phyloP scores from a whole-genome alignment of 2,797 vertebrate genomes.

The Cryptoprocta ferox region DNA sequence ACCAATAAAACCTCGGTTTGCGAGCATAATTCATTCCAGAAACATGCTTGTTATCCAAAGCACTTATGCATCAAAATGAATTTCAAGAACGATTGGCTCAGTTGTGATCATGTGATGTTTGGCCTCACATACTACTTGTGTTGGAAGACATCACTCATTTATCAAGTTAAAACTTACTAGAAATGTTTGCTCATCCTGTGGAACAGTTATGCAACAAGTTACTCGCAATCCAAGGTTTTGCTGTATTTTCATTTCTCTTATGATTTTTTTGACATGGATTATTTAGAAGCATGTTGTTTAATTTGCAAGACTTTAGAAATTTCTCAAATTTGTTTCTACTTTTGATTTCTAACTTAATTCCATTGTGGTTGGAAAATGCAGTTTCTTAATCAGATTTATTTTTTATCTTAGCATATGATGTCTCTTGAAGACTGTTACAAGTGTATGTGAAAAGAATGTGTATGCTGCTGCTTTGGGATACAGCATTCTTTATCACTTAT shows the following conservation, averaged over 20 bases:
- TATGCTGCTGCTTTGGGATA: neutral
- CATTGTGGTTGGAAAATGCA: neutral
- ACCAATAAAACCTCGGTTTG: too few relatives aligned
- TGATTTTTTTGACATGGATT: neutral
- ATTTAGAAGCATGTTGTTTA: neutral
- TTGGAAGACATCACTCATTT: too few relatives aligned
- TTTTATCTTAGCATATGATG: neutral
- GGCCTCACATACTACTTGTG: too few relatives aligned
- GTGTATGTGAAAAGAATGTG: neutral
- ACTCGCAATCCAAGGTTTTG: too few relatives aligned
- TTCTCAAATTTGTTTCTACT: neutral
- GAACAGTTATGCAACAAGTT: too few relatives aligned
- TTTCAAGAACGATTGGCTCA: too few relatives aligned
- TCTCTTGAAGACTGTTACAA: neutral
- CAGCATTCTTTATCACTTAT: neutral
- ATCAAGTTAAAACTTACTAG: too few relatives aligned
- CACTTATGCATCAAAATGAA: too few relatives aligned
- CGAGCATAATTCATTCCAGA: too few relatives aligned
- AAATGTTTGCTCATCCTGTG: too few relatives aligned
- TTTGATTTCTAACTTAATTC: slow-evolving; percentile 10
- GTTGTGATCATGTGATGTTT: too few relatives aligned
- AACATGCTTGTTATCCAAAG: too few relatives aligned
- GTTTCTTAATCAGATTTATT: neutral
- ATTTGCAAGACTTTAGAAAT: neutral
- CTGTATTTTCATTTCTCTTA: neutral